Base-by-base conservation (phyloP, 2,113 vertebrate species). In the Meleagris gallopavo region DNA sequence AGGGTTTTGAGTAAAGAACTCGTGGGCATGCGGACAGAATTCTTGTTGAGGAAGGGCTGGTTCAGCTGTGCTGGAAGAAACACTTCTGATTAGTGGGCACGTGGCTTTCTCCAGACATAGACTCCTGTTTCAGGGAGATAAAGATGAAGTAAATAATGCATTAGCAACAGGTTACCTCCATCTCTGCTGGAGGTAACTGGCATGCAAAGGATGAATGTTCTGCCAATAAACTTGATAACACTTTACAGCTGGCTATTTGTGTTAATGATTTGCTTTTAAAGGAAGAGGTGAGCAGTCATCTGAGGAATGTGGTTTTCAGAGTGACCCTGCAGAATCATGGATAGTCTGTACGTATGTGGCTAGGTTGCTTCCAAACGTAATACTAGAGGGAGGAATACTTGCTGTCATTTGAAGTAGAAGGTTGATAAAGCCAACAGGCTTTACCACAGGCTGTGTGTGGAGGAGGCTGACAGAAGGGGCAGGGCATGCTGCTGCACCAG, bases 151-250 rank as follows among this genome's bases (percentile, higher is more conserved):
- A 54, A 86, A 52, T 79, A 88, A 76, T 87, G 81, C 91, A 90
- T 91, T 82, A 83, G 91, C 91, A 94, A 93, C 85, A 93, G 89
- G 57, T 78, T 8, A 76, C 88, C 96, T 95, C 95, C 89, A 94
- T 89, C 83, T 86, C 4, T 34, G 93, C 94, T n/a, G n/a, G n/a
- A n/a, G 79, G 66, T 88, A 83, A 13, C 91, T 90, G 92, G 93
- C 66, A 72, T 11, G 90, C 74, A 45, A 4, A 94, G 89, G 86
- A 83, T 1, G 0, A 72, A 43, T 80, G 76, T 83, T 79, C 90
- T 91, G 81, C 88, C 77, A 86, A 9, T 76, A 55, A 72, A 76
- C 81, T 45, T 3, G 11, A 88, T 90, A 93, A 86, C 73, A n/a
- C 91, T 94, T 90, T 85, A 86, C 86, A 88, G 88, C 89, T 86